A percentile compares a stretch with the other conserved stretches of the same genome.
These are phyloP conservation scores for Carterocephalus palaemon DNA, from an alignment of 2,888 invertebrate genomes.

Conservation along the genomic window DNA sequence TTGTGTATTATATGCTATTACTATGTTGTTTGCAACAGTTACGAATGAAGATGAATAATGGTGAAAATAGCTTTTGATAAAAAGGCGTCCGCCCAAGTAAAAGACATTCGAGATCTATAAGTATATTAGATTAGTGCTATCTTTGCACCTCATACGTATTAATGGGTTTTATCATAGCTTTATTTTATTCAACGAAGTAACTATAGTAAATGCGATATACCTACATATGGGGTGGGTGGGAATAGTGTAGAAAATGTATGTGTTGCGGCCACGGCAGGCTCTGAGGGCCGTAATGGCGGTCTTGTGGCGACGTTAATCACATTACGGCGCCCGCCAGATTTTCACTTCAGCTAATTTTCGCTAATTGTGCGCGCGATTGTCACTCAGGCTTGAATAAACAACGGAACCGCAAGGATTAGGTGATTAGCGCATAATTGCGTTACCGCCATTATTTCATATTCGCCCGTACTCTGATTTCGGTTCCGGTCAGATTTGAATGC, in stretches of 20 bases:
- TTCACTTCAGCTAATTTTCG: conserved; percentile 78
- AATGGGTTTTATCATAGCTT: too few relatives aligned
- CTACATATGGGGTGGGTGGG: not conserved
- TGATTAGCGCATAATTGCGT: conserved; percentile 77
- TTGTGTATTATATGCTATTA: too few relatives aligned
- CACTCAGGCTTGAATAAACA: conserved; percentile 79
- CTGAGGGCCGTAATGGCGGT: conserved; percentile 56
- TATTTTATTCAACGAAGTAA: not conserved
- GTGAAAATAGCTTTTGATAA: too few relatives aligned
- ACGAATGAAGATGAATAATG: too few relatives aligned
- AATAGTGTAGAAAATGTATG: conserved; percentile 6
- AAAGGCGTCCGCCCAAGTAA: too few relatives aligned
- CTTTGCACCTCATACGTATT: too few relatives aligned
- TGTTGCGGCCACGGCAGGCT: conserved; percentile 21
- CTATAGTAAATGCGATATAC: not conserved
- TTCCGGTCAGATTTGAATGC: conserved; percentile 65
- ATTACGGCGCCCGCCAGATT: conserved; percentile 72
- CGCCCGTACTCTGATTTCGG: conserved; percentile 71
- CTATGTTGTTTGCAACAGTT: too few relatives aligned
- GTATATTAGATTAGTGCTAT: too few relatives aligned
- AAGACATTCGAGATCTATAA: too few relatives aligned
- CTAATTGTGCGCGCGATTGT: conserved; percentile 78
- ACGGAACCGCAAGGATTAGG: conserved; percentile 77
- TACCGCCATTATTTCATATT: conserved; percentile 75
- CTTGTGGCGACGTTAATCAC: conserved; percentile 72